Evolutionary conservation across 2,888 invertebrate species (phyloP), one percentile per base, ranked within the genome.

Genomic region (Sarcophaga rosellei): DNA sequence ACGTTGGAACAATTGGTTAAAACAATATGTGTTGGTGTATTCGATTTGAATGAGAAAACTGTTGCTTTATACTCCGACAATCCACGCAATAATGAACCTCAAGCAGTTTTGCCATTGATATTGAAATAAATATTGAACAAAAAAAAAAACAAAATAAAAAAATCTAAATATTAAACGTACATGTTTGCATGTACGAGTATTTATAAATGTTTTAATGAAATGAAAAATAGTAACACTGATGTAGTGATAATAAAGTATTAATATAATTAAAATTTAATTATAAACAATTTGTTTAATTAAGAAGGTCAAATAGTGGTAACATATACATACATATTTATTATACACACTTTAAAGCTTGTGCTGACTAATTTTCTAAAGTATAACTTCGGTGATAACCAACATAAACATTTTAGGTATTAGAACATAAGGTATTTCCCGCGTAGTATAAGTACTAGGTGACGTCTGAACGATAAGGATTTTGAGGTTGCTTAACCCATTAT

Each of bases 1-100:
- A 93, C 94, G 12, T 20, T 88, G 0, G 94, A 95, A 15, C 95
- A 96, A 89, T 91, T 93, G 68, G 96, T 97, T 11, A 96, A 96
- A 92, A 98, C 98, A 6, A 96, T 98, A 72, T 96, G 96, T 25
- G 95, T 96, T 83, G 97, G 97, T 95, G 95, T 97, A 77, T 97
- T 98, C 90, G 97, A 98, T 92, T 94, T 96, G 89, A 94, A 95
- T 45, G 95, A 95, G 77, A 95, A 94, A 89, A 97, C 97, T 0
- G 96, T 97, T 96, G 95, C 95, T 70, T 93, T 98, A 76, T 98
- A 97, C 93, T 95, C 96, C 20, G 96, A 96, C 90, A 96, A 96
- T 90, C 97, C 97, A 3, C 95, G 94, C 88, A 92, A 91, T 4
- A 95, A 95, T 47, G 95, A 96, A 86, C 97, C 97, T 0, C 94